A percentile compares a stretch with the other conserved stretches of the same genome.
These are phyloP conservation scores for Oreochromis grahami DNA, from an alignment of 2,797 vertebrate species.

Conservation along the genomic window DNA sequence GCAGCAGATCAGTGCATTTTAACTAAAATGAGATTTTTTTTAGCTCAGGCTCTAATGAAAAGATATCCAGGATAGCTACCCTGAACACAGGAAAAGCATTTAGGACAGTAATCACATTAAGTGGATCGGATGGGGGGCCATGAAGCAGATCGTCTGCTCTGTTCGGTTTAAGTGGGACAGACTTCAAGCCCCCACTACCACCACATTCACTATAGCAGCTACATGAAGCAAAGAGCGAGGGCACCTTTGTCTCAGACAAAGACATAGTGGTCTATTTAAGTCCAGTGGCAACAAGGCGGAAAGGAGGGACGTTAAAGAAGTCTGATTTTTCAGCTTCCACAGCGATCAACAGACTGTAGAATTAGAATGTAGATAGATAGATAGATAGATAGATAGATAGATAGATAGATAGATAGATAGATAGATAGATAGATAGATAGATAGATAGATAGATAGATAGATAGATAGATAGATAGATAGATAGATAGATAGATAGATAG, in stretches of 20 bases:
- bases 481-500: neutral
- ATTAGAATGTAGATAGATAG: neutral
- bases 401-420: neutral
- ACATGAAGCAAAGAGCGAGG: constrained; percentile 10
- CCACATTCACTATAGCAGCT: neutral
- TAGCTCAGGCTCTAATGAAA: neutral
- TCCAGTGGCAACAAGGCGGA: constrained; percentile 18
- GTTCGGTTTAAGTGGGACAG: constrained; percentile 6
- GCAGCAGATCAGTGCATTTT: neutral
- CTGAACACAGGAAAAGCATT: constrained; percentile 11
- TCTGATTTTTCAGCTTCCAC: neutral
- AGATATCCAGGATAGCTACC: neutral
- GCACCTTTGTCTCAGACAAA: constrained; percentile 34
- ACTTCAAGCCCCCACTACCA: neutral
- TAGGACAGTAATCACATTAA: constrained; percentile 49
- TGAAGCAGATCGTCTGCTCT: constrained; percentile 20
- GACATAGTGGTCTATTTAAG: constrained; percentile 48
- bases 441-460: neutral
- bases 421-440: neutral
- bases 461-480: neutral
- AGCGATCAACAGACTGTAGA: neutral
- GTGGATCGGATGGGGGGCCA: neutral
- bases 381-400: neutral
- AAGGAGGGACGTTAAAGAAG: constrained; percentile 1
- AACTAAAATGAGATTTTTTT: neutral